Conservation (phyloP, 1,140 invertebrate genomes). For the Drosophila tsacasi region DNA sequence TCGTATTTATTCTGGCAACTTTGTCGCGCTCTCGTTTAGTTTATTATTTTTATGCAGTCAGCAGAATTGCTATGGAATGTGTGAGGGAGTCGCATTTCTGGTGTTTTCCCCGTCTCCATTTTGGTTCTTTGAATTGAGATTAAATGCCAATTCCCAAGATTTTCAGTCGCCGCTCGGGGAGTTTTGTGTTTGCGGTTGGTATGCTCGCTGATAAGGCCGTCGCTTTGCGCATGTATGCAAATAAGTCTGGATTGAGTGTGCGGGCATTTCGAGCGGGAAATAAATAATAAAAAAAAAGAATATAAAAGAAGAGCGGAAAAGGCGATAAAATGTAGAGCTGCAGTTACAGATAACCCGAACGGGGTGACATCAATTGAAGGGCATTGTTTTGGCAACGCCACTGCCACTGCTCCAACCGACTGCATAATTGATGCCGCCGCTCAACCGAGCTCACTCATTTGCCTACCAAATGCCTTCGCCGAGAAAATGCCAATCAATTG, state of each 20-base stretch:
- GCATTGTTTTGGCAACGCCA: slow-evolving; percentile 35
- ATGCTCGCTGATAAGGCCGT: slow-evolving; percentile 29
- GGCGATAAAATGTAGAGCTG: slow-evolving; percentile 33
- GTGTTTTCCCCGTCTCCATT: slow-evolving; percentile 21
- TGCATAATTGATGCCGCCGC: slow-evolving; percentile 70
- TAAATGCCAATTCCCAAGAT: slow-evolving; percentile 46
- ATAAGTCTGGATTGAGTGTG: slow-evolving; percentile 14
- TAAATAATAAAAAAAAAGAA: slow-evolving; percentile 1
- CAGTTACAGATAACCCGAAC: slow-evolving; percentile 37
- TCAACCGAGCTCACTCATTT: slow-evolving; percentile 40
- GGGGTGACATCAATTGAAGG: slow-evolving; percentile 50
- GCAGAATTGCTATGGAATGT: slow-evolving; percentile 32
- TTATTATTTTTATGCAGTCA: slow-evolving; percentile 29
- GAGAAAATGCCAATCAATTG: slow-evolving; percentile 71
- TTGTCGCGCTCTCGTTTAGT: slow-evolving; percentile 27
- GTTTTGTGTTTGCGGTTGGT: slow-evolving; percentile 14
- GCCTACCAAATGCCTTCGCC: slow-evolving; percentile 48
- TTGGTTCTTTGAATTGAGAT: slow-evolving; percentile 51
- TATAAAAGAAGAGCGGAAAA: slow-evolving; percentile 2
- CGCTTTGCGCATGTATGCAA: slow-evolving; percentile 6
- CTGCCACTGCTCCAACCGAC: slow-evolving; percentile 7
- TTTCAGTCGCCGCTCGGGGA: slow-evolving; percentile 20
- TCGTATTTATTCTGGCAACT: slow-evolving; percentile 45
- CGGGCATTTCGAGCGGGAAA: slow-evolving; percentile 21
- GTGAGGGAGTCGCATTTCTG: slow-evolving; percentile 37